Percentiles rank a stretch among this genome's conserved stretches.
These are phyloP conservation scores for Eristalis pertinax DNA, from an alignment of 2,888 invertebrate genomes.

Conservation along the genomic window DNA sequence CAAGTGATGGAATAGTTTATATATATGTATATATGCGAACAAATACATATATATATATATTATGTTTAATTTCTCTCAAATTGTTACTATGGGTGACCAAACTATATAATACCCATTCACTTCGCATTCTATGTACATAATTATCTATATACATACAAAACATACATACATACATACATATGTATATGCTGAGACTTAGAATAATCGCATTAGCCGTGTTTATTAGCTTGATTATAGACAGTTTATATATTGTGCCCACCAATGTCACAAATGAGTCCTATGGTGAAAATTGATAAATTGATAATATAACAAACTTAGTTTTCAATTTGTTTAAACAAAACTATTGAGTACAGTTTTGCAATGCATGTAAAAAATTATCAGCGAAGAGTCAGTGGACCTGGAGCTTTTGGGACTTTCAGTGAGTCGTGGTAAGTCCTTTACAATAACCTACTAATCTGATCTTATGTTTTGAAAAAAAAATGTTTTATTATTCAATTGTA, in stretches of 20 bases:
- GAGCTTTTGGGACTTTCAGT: constrained; percentile 81
- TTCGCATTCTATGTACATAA: constrained; percentile 48
- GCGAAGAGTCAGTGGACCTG: constrained; percentile 81
- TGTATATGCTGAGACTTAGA: constrained; percentile 33
- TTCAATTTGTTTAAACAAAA: constrained; percentile 38
- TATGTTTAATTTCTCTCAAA: constrained; percentile 31
- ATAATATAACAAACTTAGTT: constrained; percentile 27
- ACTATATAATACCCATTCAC: constrained; percentile 41
- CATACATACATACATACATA: constrained; percentile 12
- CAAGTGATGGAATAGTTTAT: constrained; percentile 48
- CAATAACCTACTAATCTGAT: background rate
- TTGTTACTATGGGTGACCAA: constrained; percentile 57
- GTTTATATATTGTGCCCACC: constrained; percentile 67
- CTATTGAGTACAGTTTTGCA: constrained; percentile 56
- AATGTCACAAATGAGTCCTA: constrained; percentile 57
- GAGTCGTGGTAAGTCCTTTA: constrained; percentile 79
- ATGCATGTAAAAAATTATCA: constrained; percentile 81
- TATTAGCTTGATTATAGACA: constrained; percentile 60
- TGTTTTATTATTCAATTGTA: background rate
- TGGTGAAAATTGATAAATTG: constrained; percentile 52
- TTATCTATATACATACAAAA: background rate
- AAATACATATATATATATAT: constrained; percentile 26
- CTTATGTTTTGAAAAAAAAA: background rate
- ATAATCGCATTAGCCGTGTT: constrained; percentile 50
- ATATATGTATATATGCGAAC: constrained; percentile 9